A percentile compares a stretch with the other conserved stretches of the same genome.
Conservation (phyloP, 2,888 invertebrate species). For the Hirtodrosophila cameraria region DNA sequence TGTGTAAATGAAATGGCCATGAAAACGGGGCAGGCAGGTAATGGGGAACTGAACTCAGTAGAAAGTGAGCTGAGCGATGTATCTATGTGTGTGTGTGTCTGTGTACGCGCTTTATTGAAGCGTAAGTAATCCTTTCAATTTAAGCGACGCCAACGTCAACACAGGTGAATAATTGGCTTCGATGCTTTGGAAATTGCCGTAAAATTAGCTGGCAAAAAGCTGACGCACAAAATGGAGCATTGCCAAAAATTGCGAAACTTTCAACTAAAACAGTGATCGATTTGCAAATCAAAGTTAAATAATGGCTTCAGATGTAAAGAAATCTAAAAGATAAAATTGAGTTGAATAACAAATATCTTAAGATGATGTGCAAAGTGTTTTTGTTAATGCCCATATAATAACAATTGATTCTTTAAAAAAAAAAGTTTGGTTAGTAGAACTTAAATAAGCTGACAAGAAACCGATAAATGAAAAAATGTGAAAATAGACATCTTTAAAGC, state of each 20-base stretch:
- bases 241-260: background rate
- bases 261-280: background rate
- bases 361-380: background rate
- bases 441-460: too few relatives aligned
- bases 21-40: background rate
- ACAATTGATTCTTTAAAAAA: too few relatives aligned
- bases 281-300: too few relatives aligned
- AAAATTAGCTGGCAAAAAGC: slow-evolving; percentile 68
- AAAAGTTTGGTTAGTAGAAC: too few relatives aligned
- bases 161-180: slow-evolving; percentile 77
- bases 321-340: too few relatives aligned
- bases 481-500: too few relatives aligned
- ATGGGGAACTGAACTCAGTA: slow-evolving; percentile 15
- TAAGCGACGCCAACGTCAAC: slow-evolving; percentile 64
- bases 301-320: too few relatives aligned
- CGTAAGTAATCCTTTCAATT: slow-evolving; percentile 78
- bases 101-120: slow-evolving; percentile 61
- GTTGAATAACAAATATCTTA: too few relatives aligned
- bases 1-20: slow-evolving; percentile 48
- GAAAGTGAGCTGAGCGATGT: slow-evolving; percentile 21
- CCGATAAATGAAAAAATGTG: too few relatives aligned
- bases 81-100: slow-evolving; percentile 22
- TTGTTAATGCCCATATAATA: too few relatives aligned
- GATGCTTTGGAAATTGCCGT: slow-evolving; percentile 77
- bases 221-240: slow-evolving; percentile 29